These are phyloP conservation scores for Galendromus occidentalis DNA, from an alignment of 1,140 invertebrate genomes.

Conservation along the genomic window DNA sequence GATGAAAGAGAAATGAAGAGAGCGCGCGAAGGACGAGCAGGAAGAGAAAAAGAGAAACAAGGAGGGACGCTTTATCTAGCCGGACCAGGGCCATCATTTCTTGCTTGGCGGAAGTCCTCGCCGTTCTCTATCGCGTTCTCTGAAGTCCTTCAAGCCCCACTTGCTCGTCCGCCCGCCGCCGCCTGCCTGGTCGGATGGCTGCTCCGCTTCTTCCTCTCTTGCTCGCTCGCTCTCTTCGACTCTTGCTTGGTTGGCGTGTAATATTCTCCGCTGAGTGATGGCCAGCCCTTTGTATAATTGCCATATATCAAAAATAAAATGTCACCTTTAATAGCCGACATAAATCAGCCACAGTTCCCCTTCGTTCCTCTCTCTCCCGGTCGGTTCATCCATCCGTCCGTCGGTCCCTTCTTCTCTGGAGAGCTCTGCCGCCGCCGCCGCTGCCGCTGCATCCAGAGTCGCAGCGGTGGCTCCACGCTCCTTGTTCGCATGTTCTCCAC, in stretches of 20 bases:
- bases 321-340: conserved; percentile 12
- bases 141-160: conserved; percentile 5
- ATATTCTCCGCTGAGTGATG: conserved; percentile 11
- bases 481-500: too few species aligned
- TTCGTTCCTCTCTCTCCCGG: not conserved
- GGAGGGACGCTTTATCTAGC: too few species aligned
- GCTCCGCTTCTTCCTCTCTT: not conserved
- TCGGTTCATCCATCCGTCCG: not conserved
- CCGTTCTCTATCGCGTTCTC: not conserved
- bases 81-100: too few species aligned
- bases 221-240: not conserved
- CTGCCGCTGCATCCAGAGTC: too few species aligned
- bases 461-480: too few species aligned
- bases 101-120: not conserved
- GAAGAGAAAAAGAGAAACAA: too few species aligned
- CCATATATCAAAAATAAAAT: conserved; percentile 12
- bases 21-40: too few species aligned
- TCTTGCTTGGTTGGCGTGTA: not conserved
- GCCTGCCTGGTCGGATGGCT: not conserved
- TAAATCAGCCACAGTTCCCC: conserved; percentile 9
- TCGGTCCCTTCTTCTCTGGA: too few species aligned
- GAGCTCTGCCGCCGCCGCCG: too few species aligned
- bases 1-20: too few species aligned
- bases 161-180: not conserved
- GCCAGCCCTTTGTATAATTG: conserved; percentile 12